Conservation (phyloP, 2,888 invertebrate species). For the Gymnosoma rotundatum region DNA sequence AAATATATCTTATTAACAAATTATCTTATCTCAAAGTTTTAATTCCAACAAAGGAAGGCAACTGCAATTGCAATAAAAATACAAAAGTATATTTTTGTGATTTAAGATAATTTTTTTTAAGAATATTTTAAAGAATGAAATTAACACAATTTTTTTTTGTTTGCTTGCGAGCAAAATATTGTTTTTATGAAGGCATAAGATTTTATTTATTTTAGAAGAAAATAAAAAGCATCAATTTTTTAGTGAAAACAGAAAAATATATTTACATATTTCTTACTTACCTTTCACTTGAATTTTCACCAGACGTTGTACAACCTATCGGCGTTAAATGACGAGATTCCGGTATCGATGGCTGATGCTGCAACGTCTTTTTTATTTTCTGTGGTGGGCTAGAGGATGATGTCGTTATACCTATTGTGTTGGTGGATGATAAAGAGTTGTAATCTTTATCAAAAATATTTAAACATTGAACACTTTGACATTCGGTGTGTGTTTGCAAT, state of each 20-base stretch:
- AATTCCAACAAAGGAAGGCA: too few relatives aligned
- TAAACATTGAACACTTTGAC: slow-evolving; percentile 76
- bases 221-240: not conserved
- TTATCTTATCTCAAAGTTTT: too few relatives aligned
- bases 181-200: not conserved
- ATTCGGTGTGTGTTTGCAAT: slow-evolving; percentile 78
- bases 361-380: slow-evolving; percentile 27
- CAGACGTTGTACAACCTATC: slow-evolving; percentile 69
- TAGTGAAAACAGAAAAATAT: not conserved
- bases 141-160: too few relatives aligned
- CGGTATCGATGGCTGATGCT: slow-evolving; percentile 68
- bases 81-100: too few relatives aligned
- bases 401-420: slow-evolving; percentile 7
- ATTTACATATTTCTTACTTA: slow-evolving; percentile 23
- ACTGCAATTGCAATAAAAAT: too few relatives aligned
- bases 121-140: too few relatives aligned
- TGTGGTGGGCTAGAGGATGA: slow-evolving; percentile 73
- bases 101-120: too few relatives aligned
- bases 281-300: slow-evolving; percentile 67
- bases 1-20: too few relatives aligned
- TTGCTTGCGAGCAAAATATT: too few relatives aligned
- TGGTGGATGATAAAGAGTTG: slow-evolving; percentile 4
- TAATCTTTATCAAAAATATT: slow-evolving; percentile 74
- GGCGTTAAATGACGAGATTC: slow-evolving; percentile 64
- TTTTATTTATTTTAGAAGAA: not conserved